Conservation (phyloP, 2,888 invertebrate genomes). For the Ectropis crepuscularia region DNA sequence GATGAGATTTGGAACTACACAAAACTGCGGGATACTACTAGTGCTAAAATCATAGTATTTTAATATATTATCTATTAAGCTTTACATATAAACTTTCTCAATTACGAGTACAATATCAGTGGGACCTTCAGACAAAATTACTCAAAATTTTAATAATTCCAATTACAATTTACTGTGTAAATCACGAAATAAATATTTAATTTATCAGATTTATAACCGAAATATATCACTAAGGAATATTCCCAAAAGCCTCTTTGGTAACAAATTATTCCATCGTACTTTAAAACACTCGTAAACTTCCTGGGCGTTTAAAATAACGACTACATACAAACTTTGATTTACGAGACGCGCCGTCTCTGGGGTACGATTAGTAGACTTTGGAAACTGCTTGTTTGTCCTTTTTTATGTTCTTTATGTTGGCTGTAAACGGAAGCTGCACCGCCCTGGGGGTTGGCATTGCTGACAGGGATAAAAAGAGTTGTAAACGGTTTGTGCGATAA, state of each 20-base stretch:
- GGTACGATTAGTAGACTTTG: slow-evolving; percentile 52
- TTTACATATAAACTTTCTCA: too few species aligned
- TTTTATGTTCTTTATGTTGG: slow-evolving; percentile 46
- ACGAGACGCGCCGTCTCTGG: slow-evolving; percentile 38
- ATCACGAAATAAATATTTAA: too few species aligned
- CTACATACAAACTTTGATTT: slow-evolving; percentile 45
- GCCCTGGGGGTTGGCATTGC: slow-evolving; percentile 26
- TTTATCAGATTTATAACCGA: too few species aligned
- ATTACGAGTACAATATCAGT: too few species aligned
- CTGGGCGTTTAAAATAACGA: slow-evolving; percentile 40
- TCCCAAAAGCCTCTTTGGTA: slow-evolving; percentile 24
- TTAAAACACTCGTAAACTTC: slow-evolving; percentile 36
- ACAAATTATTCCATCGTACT: slow-evolving; percentile 34
- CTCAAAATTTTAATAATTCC: too few species aligned
- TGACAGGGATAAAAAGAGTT: slow-evolving; percentile 31
- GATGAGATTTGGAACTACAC: too few species aligned
- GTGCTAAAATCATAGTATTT: too few species aligned
- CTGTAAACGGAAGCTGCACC: slow-evolving; percentile 39
- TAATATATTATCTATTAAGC: too few species aligned
- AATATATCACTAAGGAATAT: not conserved
- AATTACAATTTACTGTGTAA: too few species aligned
- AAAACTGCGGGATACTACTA: too few species aligned
- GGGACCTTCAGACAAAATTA: too few species aligned
- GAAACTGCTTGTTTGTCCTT: slow-evolving; percentile 47
- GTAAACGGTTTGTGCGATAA: slow-evolving; percentile 25